These are phyloP conservation scores for Chromobotia macracanthus DNA, from an alignment of 2,797 vertebrate species.

Conservation along the genomic window DNA sequence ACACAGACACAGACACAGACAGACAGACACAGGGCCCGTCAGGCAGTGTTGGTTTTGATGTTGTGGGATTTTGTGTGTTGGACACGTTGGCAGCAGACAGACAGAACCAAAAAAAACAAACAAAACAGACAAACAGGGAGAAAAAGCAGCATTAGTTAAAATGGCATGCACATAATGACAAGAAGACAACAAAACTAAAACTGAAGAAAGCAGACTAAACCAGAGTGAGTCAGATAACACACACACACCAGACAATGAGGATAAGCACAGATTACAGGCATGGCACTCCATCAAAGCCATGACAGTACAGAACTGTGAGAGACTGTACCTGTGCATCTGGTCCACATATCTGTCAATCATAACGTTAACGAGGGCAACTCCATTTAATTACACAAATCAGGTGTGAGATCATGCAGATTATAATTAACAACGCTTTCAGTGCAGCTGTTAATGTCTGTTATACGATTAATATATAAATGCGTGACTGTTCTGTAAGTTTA, in stretches of 20 bases:
- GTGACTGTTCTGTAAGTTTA: too few relatives aligned
- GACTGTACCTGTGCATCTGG: neutral
- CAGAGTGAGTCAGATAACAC: neutral
- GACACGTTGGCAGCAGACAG: constrained; percentile 67
- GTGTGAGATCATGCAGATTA: constrained; percentile 40
- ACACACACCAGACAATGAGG: constrained; percentile 10
- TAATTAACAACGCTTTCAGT: constrained; percentile 62
- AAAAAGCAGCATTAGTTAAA: constrained; percentile 36
- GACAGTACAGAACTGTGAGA: constrained; percentile 33
- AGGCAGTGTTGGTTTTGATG: constrained; percentile 65
- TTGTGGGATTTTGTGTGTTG: constrained; percentile 66
- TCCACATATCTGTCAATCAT: constrained; percentile 43
- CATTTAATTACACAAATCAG: neutral
- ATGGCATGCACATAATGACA: constrained; percentile 52
- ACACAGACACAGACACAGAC: too few relatives aligned
- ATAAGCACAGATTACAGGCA: constrained; percentile 44
- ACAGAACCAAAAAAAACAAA: constrained; percentile 58
- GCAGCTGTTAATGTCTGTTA: constrained; percentile 37
- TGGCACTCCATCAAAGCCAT: constrained; percentile 5
- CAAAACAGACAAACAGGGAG: constrained; percentile 62
- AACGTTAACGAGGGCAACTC: neutral
- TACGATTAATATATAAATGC: constrained; percentile 33
- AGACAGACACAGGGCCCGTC: constrained; percentile 28
- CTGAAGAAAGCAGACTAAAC: constrained; percentile 2
- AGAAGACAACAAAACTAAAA: constrained; percentile 33